Percentiles rank a stretch among this genome's conserved stretches.
These are phyloP conservation scores for Dasyprocta punctata DNA, from an alignment of 2,113 vertebrate species.

Conservation along the genomic window DNA sequence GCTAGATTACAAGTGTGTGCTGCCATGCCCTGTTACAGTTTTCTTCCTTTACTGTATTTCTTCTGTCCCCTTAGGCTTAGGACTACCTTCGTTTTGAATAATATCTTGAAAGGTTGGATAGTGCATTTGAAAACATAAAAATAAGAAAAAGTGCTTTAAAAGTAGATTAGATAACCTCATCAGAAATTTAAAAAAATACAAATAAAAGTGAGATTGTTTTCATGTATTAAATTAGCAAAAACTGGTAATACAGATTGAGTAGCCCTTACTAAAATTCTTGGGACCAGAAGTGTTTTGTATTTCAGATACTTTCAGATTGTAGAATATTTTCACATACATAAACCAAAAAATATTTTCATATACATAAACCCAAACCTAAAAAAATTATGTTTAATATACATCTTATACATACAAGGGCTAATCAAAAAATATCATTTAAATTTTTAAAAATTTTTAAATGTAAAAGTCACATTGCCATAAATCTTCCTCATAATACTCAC, in stretches of 20 bases:
- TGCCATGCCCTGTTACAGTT: neutral
- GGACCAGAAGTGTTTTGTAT: neutral
- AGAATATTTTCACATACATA: neutral
- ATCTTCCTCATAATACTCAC: neutral
- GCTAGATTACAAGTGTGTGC: neutral
- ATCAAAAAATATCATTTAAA: neutral
- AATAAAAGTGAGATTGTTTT: conserved; percentile 52
- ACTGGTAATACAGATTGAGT: neutral
- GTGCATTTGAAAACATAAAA: conserved; percentile 54
- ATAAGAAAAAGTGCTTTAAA: conserved; percentile 52
- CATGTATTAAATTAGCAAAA: conserved; percentile 30
- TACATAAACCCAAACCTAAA: neutral
- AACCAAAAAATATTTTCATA: neutral
- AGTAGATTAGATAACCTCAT: conserved; percentile 9
- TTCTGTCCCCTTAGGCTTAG: conserved; percentile 39
- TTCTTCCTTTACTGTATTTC: neutral
- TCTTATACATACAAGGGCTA: neutral
- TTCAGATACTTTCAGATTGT: neutral
- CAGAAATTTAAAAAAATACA: neutral
- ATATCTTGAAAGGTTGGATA: conserved; percentile 42
- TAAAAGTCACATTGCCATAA: neutral
- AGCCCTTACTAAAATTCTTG: neutral
- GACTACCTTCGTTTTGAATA: conserved; percentile 5
- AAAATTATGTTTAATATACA: neutral
- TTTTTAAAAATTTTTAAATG: neutral